Evolutionary conservation across 2,113 vertebrate species (phyloP), one percentile per base, ranked within the genome.

Genomic region (Argyrosomus japonicus): DNA sequence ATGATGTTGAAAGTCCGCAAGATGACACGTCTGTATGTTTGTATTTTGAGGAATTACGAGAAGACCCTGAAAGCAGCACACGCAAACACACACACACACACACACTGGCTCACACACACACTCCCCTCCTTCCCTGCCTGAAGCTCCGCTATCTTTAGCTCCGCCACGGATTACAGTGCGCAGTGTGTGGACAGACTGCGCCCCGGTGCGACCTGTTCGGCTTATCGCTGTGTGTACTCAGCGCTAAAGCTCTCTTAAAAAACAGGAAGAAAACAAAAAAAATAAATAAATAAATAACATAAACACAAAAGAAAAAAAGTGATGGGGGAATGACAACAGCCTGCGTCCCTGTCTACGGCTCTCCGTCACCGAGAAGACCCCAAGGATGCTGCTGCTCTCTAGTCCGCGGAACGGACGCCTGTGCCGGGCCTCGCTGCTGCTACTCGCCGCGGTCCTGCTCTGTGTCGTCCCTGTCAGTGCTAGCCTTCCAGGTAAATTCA

Each of bases 121-220:
- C 25, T 27, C 45, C 32, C 80, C 72, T 71, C 65, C 75, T 47
- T 40, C 57, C 43, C 56, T 17, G 36, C 53, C 56, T 14, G 77
- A 69, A 74, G 78, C 91, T 74, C 90, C 87, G 78, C 92, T 94
- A 92, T 94, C 92, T 93, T 93, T 91, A 93, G 88, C 91, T 0
- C 57, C 2, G 75, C 64, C 82, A 23, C 82, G 87, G 93, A 93
- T 93, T 90, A 94, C 81, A 2, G 76, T 65, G 75, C 74, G 83
- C 90, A 83, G 58, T 82, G 85, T 50, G 80, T 32, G 75, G 36
- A 81, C 56, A 5, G 76, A 65, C 88, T 25, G 84, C 80, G 23
- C 43, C 50, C 40, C 40, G 53, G 56, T 43, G 50, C 48, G 7
- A 79, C 67, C 63, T 72, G 75, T n/a, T 45, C 64, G 12, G 23